Evolutionary conservation across 1,140 invertebrate genomes (phyloP), one percentile per base, ranked within the genome.

Genomic region (Atta cephalotes): DNA sequence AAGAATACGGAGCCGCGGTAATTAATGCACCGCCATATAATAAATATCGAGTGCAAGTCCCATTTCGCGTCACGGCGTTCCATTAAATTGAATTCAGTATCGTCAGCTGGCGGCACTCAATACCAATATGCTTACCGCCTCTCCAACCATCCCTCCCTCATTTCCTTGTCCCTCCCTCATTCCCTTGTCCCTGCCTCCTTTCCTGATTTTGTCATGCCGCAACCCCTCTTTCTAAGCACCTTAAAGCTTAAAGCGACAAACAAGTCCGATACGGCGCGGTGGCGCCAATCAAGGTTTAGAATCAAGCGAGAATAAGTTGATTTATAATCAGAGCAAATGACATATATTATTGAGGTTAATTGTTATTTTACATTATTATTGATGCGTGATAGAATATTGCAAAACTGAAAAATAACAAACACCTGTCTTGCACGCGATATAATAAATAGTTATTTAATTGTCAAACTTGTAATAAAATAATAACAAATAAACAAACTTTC

Each of bases 41-140:
- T 92, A 95, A 95, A 94, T 94, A 94, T 95, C 93, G 93, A 94
- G 93, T 93, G 92, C 93, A 91, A 86, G 84, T 70, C 88, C 90
- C 79, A 91, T 92, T 93, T 93, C 91, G 92, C 90, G 91, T 93
- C 92, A 90, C 89, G 85, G 92, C 90, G 89, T 92, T 91, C 90
- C 92, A 91, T 91, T 91, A 89, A 92, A 94, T 94, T 94, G 85
- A 93, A 93, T 94, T 93, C 91, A 87, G 87, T 89, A 93, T 93
- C 87, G 88, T 89, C 84, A 88, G 77, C 87, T 85, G 88, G 87
- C 84, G 89, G 87, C 90, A 91, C 89, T 93, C 92, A 91, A 92
- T 93, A 92, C 85, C 90, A 91, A 92, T 93, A 93, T 89, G 82
- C 92, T 91, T 85, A 85, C 87, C 90, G 82, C 85, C 89, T 89